These are phyloP conservation scores for Andrena chrysosceles DNA, from an alignment of 2,888 invertebrate species.

Conservation along the genomic window DNA sequence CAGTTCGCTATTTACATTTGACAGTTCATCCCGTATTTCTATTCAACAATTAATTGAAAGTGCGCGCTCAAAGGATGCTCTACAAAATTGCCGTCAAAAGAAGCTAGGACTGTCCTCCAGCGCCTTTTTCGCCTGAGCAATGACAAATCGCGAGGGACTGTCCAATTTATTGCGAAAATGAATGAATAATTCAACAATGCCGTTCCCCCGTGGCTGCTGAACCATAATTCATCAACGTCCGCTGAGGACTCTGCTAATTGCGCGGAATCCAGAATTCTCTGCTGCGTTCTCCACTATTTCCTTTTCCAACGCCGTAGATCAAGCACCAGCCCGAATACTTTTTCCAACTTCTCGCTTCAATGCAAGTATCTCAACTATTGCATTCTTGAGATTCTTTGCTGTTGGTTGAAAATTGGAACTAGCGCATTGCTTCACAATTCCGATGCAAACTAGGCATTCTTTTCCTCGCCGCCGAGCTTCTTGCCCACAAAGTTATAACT, in stretches of 20 bases:
- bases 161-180: constrained; percentile 70
- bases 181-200: constrained; percentile 69
- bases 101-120: no score
- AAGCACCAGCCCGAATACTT: background rate
- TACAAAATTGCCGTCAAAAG: background rate
- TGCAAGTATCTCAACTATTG: background rate
- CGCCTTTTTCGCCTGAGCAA: constrained; percentile 26
- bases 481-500: no score
- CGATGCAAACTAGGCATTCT: no score
- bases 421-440: no score
- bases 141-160: constrained; percentile 60
- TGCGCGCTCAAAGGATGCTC: background rate
- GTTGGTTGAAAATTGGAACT: no score
- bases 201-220: constrained; percentile 41
- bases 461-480: no score
- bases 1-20: no score
- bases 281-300: background rate
- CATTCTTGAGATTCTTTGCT: background rate
- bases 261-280: constrained; percentile 36
- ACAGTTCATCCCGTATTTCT: no score
- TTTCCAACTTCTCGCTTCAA: background rate
- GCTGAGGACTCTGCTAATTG: constrained; percentile 52
- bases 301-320: background rate
- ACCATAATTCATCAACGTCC: constrained; percentile 70
- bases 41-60: background rate